Percentiles rank a stretch among this genome's conserved stretches.
phyloP scores from a whole-genome alignment of 2,888 invertebrate genomes.

The Ligdia adustata region DNA sequence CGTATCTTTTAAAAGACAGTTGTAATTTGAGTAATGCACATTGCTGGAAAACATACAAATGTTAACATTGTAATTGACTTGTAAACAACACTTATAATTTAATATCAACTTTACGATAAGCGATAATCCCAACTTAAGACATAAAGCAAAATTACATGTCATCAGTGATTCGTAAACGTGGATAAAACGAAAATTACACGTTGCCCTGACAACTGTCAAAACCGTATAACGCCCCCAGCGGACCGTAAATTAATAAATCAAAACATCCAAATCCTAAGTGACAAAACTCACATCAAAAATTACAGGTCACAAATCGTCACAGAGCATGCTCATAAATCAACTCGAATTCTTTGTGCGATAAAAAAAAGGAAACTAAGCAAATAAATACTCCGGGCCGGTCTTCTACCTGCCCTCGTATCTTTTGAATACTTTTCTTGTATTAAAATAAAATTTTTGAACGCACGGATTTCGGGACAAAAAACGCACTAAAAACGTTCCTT shows the following conservation, averaged over 20 bases:
- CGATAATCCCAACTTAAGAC: conserved; percentile 38
- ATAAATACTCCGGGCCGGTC: conserved; percentile 73
- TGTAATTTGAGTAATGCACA: no score
- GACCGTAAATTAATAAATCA: conserved; percentile 78
- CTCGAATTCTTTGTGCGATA: conserved; percentile 72
- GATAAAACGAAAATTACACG: conserved; percentile 59
- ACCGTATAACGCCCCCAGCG: conserved; percentile 62
- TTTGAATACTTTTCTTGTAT: conserved; percentile 81
- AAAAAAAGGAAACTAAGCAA: conserved; percentile 77
- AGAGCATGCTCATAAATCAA: conserved; percentile 77
- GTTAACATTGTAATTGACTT: no score
- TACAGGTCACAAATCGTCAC: conserved; percentile 83
- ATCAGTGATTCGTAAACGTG: conserved; percentile 34
- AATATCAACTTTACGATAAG: conserved; percentile 6
- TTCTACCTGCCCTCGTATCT: conserved; percentile 81
- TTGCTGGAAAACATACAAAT: no score
- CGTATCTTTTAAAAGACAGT: no score
- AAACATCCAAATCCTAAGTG: conserved; percentile 63
- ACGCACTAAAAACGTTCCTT: conserved; percentile 76
- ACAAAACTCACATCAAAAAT: conserved; percentile 80
- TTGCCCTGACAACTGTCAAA: conserved; percentile 67
- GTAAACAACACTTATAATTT: conserved; percentile 39
- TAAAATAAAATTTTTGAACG: conserved; percentile 81
- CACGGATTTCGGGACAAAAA: conserved; percentile 79
- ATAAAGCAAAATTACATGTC: conserved; percentile 39